Percentiles rank a stretch among this genome's conserved stretches.
These are phyloP conservation scores for Tethya wilhelma DNA, from an alignment of 37 sponge, comb jelly and placozoan genomes.

Conservation along the genomic window DNA sequence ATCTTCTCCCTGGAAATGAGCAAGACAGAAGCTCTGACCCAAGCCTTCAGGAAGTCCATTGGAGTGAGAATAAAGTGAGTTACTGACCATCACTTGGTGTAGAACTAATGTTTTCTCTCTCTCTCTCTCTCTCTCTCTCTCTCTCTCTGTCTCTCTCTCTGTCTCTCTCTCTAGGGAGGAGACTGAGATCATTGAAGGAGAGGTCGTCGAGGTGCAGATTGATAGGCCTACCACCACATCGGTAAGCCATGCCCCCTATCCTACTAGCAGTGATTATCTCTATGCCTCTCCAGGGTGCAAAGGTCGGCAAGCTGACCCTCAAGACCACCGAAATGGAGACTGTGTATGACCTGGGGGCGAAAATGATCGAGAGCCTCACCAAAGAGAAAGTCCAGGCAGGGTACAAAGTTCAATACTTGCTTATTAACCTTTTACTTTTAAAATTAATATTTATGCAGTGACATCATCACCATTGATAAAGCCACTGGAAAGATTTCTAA, in stretches of 20 bases:
- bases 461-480: constrained; percentile 98
- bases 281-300: constrained; percentile 72
- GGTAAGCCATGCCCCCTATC: constrained; percentile 44
- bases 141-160: background rate
- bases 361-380: constrained; percentile 97
- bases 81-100: no score
- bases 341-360: constrained; percentile 93
- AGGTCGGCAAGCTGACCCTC: constrained; percentile 94
- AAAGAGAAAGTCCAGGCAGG: constrained; percentile 97
- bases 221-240: constrained; percentile 93
- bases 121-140: background rate
- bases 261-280: background rate
- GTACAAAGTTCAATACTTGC: constrained; percentile 11
- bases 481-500: constrained; percentile 88
- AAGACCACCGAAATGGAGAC: constrained; percentile 99
- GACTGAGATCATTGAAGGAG: constrained; percentile 98
- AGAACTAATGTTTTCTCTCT: background rate
- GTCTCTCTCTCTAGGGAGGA: constrained; percentile 77
- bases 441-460: constrained; percentile 36
- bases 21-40: constrained; percentile 96
- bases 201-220: constrained; percentile 96
- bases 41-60: constrained; percentile 94
- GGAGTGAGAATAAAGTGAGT: constrained; percentile 96
- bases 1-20: constrained; percentile 97
- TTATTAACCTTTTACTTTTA: background rate